Percentiles rank a stretch among this genome's conserved stretches.
These are phyloP conservation scores for Thaleichthys pacificus DNA, from an alignment of 2,797 vertebrate genomes.

Conservation along the genomic window DNA sequence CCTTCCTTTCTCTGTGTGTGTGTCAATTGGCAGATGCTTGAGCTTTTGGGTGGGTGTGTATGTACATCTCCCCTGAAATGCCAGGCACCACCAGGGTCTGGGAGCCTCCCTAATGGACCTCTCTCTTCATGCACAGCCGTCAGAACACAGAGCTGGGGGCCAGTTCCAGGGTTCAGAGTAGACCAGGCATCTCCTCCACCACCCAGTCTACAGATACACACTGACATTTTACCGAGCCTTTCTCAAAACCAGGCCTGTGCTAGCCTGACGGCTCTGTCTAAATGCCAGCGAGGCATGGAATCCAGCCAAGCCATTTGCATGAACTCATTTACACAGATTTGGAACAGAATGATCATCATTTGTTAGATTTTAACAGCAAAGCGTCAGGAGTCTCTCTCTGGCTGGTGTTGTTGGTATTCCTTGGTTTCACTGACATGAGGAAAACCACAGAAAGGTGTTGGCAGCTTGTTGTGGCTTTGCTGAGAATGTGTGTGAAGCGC, in stretches of 20 bases:
- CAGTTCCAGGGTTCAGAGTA: conserved; percentile 15
- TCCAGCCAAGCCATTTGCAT: conserved; percentile 32
- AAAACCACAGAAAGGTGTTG: conserved; percentile 1
- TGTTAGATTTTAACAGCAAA: too few relatives aligned
- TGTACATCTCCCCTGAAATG: conserved; percentile 21
- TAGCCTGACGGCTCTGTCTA: conserved; percentile 23
- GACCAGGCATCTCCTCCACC: conserved; percentile 27
- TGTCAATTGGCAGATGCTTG: conserved; percentile 1
- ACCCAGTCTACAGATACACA: background rate
- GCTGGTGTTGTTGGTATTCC: background rate
- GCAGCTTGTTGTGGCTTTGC: conserved; percentile 19
- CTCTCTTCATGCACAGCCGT: conserved; percentile 18
- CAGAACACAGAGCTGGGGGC: background rate
- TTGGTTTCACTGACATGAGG: conserved; percentile 7
- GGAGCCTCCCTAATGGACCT: conserved; percentile 15
- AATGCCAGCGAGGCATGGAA: conserved; percentile 33
- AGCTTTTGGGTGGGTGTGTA: background rate
- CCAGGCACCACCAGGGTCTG: conserved; percentile 20
- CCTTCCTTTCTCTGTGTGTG: background rate
- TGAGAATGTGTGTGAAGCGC: conserved; percentile 6
- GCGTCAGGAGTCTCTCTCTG: too few relatives aligned
- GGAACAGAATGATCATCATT: too few relatives aligned
- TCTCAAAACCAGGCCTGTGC: conserved; percentile 29
- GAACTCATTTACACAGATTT: background rate
- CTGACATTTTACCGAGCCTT: conserved; percentile 51